Base-by-base conservation (phyloP, 2,113 vertebrate genomes). In the Scatophagus argus region DNA sequence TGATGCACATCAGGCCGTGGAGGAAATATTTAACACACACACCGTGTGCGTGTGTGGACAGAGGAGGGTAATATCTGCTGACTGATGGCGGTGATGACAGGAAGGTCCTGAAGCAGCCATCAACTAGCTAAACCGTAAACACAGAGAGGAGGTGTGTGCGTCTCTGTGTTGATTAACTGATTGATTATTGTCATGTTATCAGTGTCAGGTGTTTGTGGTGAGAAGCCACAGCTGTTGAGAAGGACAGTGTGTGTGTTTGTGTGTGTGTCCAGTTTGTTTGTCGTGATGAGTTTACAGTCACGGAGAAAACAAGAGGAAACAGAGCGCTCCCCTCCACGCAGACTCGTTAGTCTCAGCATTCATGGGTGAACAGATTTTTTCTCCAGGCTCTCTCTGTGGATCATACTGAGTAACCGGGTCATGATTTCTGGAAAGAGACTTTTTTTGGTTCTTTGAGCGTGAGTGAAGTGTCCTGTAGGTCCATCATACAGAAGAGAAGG, bases 111-210 rank as follows among this genome's bases (percentile, higher is more conserved):
- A 61, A 86, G 89, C 83, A 66, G 74, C 76, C 72, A 86, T 91
- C 79, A 86, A 88, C 84, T 85, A 84, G 79, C 76, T 62, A 8
- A n/a, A 67, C 81, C 84, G 79, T 91, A 89, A 91, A 89, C 83
- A 87, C 47, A 70, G 6, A 56, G 43, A 8, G 58, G 17, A 0
- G 3, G n/a, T 1, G 41, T 44, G 66, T 44, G 49, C 25, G 52
- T 32, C 54, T 52, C 27, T 63, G 59, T 43, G 36, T 86, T 88
- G 83, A 86, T 89, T 86, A 89, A 88, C 85, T 89, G 85, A 91
- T 80, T 80, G 69, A 81, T 89, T 83, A 86, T 82, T 60, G 83
- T 85, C 83, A 68, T 73, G 74, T 84, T 88, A 79, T 23, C 52
- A 49, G 71, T 84, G 84, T 82, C 67, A 79, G 55, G 71, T 84